Base-by-base conservation (phyloP, 1,140 invertebrate genomes). In the Melipona quadrifasciata region DNA sequence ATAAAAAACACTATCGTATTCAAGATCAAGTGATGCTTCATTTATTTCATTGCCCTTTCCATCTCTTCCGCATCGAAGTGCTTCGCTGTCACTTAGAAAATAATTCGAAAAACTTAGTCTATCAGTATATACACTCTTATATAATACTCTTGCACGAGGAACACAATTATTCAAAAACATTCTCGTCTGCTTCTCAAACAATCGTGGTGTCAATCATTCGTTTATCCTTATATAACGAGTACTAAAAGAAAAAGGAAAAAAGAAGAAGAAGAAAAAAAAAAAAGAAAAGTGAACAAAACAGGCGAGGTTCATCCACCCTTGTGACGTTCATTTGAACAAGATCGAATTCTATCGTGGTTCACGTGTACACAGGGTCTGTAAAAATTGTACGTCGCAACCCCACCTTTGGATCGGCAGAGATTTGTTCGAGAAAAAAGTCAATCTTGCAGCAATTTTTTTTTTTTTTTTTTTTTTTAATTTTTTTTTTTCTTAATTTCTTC, bases 261-360 rank as follows among this genome's bases (percentile, higher is more conserved):
- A 39, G 5, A 39, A 39, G 5, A 39, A 39, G 6, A 39, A 39
- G 6, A 39, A 39, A 39, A 4, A 6, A 6, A 39, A 39, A 6
- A 39, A 39, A 24, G 17, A 21, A 27, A 39, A 21, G 16, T 31
- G 24, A 34, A 71, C 17, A 24, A 39, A 55, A 39, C 51, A 71
- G 24, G 27, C 78, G 78, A 71, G 53, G 34, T 68, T 80, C 78
- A 58, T 57, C 67, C 21, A 80, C 24, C 31, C 67, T 70, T 39
- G 31, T 57, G 65, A 47, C 51, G 53, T 71, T 80, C 53, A 58
- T 47, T 80, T 71, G 27, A 21, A 55, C 51, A 68, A 21, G 53
- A 79, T 55, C 19, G 19, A 70, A 55, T 34, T 79, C n/a, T 27
- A 16, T 14, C 21, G n/a, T 61, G 58, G n/a, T 24, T n/a, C 58